Evolutionary conservation across 1,140 invertebrate species (phyloP).

Genomic region (Camponotus floridanus): DNA sequence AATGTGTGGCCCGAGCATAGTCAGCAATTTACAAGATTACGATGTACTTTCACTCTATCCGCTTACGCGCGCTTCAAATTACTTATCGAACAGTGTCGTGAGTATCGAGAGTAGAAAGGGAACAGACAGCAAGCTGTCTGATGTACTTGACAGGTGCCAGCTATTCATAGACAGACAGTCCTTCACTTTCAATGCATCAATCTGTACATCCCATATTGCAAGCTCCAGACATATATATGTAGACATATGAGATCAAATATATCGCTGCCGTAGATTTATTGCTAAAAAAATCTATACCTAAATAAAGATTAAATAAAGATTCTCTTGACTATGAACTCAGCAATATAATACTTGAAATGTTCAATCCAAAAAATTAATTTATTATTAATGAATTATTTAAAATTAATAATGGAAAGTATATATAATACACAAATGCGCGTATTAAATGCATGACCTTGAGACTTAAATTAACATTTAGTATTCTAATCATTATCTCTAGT

Average conservation of each 20-base stretch:
- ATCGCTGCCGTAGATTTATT: background rate
- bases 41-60: conserved; percentile 21
- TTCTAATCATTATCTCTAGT: background rate
- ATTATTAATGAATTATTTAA: background rate
- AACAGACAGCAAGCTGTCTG: conserved; percentile 70
- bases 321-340: background rate
- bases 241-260: conserved; percentile 10
- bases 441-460: background rate
- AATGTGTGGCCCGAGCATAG: background rate
- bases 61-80: conserved; percentile 67
- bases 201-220: conserved; percentile 35
- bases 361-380: background rate
- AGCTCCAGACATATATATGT: background rate
- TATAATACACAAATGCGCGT: background rate
- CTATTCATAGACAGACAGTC: conserved; percentile 72
- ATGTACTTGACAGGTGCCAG: conserved; percentile 73
- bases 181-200: conserved; percentile 74
- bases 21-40: conserved; percentile 22
- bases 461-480: background rate
- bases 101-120: conserved; percentile 70
- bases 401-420: background rate
- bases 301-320: conserved; percentile 28
- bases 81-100: conserved; percentile 69
- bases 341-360: background rate
- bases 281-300: background rate